Base-by-base conservation (phyloP, 2,888 invertebrate genomes). In the Coecobrya sp. region DNA sequence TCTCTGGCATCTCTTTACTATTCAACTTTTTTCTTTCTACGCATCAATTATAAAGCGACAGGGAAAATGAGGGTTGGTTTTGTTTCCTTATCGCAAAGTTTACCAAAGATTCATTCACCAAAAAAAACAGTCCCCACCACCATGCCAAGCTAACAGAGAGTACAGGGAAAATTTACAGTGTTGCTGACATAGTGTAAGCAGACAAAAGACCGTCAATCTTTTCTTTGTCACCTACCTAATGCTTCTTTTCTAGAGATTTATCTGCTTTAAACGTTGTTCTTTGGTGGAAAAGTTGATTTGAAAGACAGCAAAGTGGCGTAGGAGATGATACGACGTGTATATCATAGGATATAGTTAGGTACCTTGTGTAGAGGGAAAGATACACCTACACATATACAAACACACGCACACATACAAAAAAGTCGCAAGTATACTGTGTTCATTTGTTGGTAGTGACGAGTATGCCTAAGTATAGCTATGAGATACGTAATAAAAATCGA, bases 191-290 rank as follows among this genome's bases (percentile, higher is more conserved):
- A 82, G 87, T 87, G 87, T 87, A 62, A 25, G 92, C 59, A 92
- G 89, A 92, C 92, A 92, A 92, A 89, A 88, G 27, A 79, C 92
- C 85, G 92, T 92, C 92, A 92, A 88, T 92, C 92, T 89, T 89
- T 92, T n/a, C n/a, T 88, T 92, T 92, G 92, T 92, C 92, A 92
- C 92, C 76, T 92, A 86, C 70, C 82, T 91, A 91, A 91, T 91
- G 91, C 86, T 91, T 55, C 91, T 87, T 86, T 82, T 89, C 88
- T 68, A 84, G 84, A 84, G 89, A 84, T 91, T 91, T 87, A 91
- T 91, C 86, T 91, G 86, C 81, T 86, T 86, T 91, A 86, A 91
- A 86, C 81, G 19, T 22, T 59, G 73, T 89, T 84, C 84, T 49
- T 27, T 59, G 16, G 49, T 10, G 73, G 82, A 70, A 82, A 82